Percentiles rank a stretch among this genome's conserved stretches.
Evolutionary conservation across 2,888 invertebrate genomes (phyloP).

Genomic region (Hemicrepidius hirtus): DNA sequence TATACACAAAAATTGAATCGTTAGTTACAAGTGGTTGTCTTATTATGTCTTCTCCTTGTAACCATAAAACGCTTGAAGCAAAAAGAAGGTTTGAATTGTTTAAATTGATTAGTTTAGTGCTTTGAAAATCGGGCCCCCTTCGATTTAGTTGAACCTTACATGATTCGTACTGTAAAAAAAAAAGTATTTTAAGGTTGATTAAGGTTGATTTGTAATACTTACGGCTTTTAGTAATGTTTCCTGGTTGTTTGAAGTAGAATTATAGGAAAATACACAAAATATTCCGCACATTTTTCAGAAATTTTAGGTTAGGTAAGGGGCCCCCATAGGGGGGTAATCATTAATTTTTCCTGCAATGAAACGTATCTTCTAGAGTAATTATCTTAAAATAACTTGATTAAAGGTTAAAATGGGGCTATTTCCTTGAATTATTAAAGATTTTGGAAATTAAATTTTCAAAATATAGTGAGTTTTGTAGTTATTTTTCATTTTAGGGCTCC

Average conservation of each 20-base stretch:
- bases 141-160: conserved; percentile 69
- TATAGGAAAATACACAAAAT: conserved; percentile 33
- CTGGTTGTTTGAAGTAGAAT: background rate
- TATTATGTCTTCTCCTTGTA: conserved; percentile 81
- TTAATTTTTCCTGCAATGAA: no score
- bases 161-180: conserved; percentile 60
- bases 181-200: background rate
- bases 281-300: conserved; percentile 48
- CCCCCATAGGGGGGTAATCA: no score
- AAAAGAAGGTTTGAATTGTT: conserved; percentile 61
- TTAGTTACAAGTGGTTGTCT: conserved; percentile 81
- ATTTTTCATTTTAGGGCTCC: no score
- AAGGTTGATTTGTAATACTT: background rate
- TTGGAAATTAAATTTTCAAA: no score
- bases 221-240: background rate
- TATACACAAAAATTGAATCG: conserved; percentile 84
- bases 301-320: background rate
- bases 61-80: conserved; percentile 84
- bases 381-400: no score
- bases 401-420: no score
- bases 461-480: no score
- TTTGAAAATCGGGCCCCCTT: conserved; percentile 76
- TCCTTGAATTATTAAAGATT: no score
- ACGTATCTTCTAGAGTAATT: no score
- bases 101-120: conserved; percentile 51